Evolutionary conservation across 2,113 vertebrate genomes (phyloP), one percentile per base, ranked within the genome.

Genomic region (Notiomystis cincta): DNA sequence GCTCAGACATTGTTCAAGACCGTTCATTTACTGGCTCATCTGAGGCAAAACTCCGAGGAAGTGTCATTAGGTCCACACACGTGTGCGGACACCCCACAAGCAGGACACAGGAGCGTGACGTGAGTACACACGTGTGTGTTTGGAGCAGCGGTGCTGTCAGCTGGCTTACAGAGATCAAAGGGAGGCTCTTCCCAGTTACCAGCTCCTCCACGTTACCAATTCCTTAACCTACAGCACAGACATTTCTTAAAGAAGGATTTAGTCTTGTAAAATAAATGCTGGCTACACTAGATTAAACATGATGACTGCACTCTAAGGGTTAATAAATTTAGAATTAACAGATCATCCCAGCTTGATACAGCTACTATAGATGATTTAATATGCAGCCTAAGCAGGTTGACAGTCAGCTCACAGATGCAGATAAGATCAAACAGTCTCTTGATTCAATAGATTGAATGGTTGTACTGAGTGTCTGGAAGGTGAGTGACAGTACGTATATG

Each of bases 281-380:
- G 93, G 98, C 97, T 97, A 98, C 97, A 98, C 96, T 98, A 98
- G 97, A 98, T 98, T 98, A 98, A 98, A 92, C 98, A 98, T 81
- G 96, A 98, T 97, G 97, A 98, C 97, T 98, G 97, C 78, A 98
- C 98, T 98, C 98, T 89, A 98, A 98, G 98, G 98, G 98, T 98
- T 98, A 98, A 98, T 98, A 98, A 98, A 98, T 98, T 98, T 98
- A 98, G 98, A 98, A 98, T 98, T 98, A 98, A 98, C 97, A 97
- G 98, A 98, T 98, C 98, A 98, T 98, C 98, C 96, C 98, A 98
- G 98, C 98, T 98, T 98, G 98, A 98, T 98, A 97, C 97, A 98
- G 97, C 97, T 98, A 98, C 98, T 98, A 97, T 96, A 97, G 97
- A 98, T 98, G 97, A 98, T 98, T 98, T 98, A 98, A 98, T 98